Evolutionary conservation across 2,888 invertebrate genomes (phyloP).

Genomic region (Lycophotia porphyrea): DNA sequence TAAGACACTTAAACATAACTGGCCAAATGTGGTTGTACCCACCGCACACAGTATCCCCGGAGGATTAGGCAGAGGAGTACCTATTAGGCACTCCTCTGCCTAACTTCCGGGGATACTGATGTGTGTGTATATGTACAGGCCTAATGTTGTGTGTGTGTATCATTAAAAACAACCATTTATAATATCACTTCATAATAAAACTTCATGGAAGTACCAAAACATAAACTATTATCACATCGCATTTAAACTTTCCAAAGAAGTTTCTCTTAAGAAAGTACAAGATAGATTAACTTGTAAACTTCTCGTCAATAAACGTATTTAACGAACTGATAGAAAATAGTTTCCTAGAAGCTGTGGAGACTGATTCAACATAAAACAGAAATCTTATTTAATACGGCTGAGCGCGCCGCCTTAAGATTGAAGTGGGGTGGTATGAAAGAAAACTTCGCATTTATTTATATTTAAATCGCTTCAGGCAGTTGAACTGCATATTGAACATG

Average conservation of each 20-base stretch:
- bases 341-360: constrained; percentile 67
- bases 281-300: constrained; percentile 60
- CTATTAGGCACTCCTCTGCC: too few relatives aligned
- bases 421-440: constrained; percentile 52
- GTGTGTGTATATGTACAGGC: too few relatives aligned
- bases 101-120: too few relatives aligned
- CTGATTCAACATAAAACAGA: constrained; percentile 82
- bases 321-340: constrained; percentile 74
- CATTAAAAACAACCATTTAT: background rate
- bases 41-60: too few relatives aligned
- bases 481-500: constrained; percentile 18
- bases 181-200: background rate
- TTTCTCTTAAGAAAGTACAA: constrained; percentile 56
- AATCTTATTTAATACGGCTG: constrained; percentile 81
- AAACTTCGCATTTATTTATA: constrained; percentile 53
- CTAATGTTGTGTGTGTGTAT: too few relatives aligned
- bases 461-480: constrained; percentile 45
- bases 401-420: constrained; percentile 71
- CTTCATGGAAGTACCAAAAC: background rate
- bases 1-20: too few relatives aligned
- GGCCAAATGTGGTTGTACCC: too few relatives aligned
- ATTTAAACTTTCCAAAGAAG: constrained; percentile 29
- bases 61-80: too few relatives aligned
- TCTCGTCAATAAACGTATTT: constrained; percentile 66
- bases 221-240: constrained; percentile 23